These are phyloP conservation scores for Pachliopta kotzebuea DNA, from an alignment of 2,888 invertebrate genomes.

Conservation along the genomic window DNA sequence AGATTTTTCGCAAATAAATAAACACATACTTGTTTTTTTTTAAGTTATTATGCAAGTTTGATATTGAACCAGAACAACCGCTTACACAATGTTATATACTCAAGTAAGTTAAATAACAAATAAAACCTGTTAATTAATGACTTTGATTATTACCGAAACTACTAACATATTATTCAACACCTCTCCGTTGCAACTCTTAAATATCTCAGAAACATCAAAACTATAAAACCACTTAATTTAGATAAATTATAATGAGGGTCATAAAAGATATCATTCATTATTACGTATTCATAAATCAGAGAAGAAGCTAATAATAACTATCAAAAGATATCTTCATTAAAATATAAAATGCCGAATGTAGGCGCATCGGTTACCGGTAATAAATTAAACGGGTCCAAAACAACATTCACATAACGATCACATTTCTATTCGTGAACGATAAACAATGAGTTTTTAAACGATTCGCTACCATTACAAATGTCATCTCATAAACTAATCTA, in stretches of 20 bases:
- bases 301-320: neutral
- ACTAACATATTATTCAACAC: conserved; percentile 1
- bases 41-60: neutral
- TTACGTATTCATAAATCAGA: neutral
- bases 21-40: neutral
- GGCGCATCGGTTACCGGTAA: conserved; percentile 17
- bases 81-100: neutral
- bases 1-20: neutral
- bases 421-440: conserved; percentile 26
- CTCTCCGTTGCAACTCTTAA: neutral
- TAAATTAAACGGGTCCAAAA: conserved; percentile 22
- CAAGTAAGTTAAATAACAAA: conserved; percentile 11
- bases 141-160: neutral
- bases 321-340: conserved; percentile 20
- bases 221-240: neutral
- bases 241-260: neutral
- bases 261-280: neutral
- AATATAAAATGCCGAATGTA: conserved; percentile 10
- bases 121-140: conserved; percentile 11
- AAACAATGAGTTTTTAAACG: conserved; percentile 28
- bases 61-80: conserved; percentile 8
- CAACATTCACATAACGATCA: conserved; percentile 25
- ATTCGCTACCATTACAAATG: conserved; percentile 28
- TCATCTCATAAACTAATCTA: conserved; percentile 30
- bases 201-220: neutral